Base-by-base conservation (phyloP, 1,140 invertebrate genomes). In the Druon quercuslanigerum region DNA sequence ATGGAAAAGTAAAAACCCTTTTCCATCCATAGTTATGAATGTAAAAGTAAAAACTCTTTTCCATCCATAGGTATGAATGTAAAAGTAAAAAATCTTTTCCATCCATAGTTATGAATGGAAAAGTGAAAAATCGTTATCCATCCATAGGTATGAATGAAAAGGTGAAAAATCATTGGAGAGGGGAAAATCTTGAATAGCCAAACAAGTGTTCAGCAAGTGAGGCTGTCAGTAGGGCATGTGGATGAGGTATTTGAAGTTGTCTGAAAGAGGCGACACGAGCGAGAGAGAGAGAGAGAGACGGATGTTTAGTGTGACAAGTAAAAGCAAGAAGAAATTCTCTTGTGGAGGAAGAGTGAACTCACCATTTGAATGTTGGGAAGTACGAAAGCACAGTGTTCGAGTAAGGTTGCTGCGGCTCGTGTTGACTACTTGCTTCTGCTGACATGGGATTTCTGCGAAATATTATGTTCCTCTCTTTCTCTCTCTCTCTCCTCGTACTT, bases 391-490 rank as follows among this genome's bases (percentile, higher is more conserved):
- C 52, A 40, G 20, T 54, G 73, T 60, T 52, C 17, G 19, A 20
- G 52, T 60, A 57, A 40, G 25, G 20, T 20, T 73, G 50, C 33
- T 72, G 71, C 33, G 33, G 57, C 57, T 40, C 17, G 66, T 33
- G 60, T 46, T 16, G 73, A 57, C 19, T 71, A 66, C 54, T 77
- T 76, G 52, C 74, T 77, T 73, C 57, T 83, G 80, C 84, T 85
- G 82, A 85, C 82, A 75, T 66, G 60, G 14, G 79, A 79, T 81
- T 85, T 78, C 76, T 73, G 70, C 75, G 79, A 82, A 79, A 82
- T 76, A 80, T 76, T 79, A 74, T 74, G 72, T 74, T 81, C 71
- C 51, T 3, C 25, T 33, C 25, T 33, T 33, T 33, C 25, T 33
- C 25, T 33, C 25, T 33, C 54, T 74, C 71, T 50, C 72, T 51